Conservation (phyloP, 2,888 invertebrate genomes). For the Poecilus cupreus region DNA sequence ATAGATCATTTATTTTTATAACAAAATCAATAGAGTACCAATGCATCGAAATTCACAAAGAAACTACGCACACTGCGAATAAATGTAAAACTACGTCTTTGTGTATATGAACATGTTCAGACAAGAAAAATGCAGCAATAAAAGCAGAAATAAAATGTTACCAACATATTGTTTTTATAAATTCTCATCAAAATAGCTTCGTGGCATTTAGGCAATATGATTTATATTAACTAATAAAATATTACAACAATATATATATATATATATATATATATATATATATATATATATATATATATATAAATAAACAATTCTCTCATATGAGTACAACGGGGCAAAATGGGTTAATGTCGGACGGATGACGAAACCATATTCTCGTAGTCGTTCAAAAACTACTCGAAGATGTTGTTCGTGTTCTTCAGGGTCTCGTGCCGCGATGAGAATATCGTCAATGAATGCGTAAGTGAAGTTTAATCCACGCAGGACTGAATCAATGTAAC, state of each 20-base stretch:
- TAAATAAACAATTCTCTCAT: background rate
- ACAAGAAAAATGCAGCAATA: background rate
- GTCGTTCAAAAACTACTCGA: background rate
- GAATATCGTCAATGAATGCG: background rate
- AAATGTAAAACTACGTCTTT: constrained; percentile 6
- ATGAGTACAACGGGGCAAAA: too few relatives aligned
- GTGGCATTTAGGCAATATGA: background rate
- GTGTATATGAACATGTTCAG: background rate
- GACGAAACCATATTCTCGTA: background rate
- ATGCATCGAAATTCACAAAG: background rate
- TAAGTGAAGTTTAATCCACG: background rate
- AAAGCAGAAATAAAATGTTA: background rate
- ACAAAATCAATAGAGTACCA: constrained; percentile 23
- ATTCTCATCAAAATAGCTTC: background rate
- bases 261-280: background rate
- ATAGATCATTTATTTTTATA: background rate
- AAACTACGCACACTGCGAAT: background rate
- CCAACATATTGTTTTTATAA: background rate
- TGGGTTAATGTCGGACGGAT: background rate
- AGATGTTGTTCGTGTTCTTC: background rate
- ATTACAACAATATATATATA: background rate
- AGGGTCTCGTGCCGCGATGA: background rate
- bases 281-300: background rate
- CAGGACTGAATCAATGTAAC: background rate
- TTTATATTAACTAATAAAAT: background rate